Conservation (phyloP, 2,888 invertebrate genomes). For the Euclidia mi region DNA sequence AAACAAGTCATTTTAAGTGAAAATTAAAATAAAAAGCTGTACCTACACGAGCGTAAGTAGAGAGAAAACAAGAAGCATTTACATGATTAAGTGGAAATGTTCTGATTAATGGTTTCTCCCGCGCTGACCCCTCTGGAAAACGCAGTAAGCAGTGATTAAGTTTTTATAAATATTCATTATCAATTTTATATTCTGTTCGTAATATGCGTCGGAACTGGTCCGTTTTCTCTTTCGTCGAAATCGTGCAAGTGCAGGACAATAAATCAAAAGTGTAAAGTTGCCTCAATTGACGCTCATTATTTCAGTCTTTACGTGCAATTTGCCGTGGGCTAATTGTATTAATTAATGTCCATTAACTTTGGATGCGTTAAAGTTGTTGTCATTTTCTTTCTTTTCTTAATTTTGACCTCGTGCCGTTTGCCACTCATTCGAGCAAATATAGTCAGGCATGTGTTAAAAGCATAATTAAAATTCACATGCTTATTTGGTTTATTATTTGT, state of each 20-base stretch:
- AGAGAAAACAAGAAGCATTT: conserved; percentile 70
- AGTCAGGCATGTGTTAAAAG: conserved; percentile 38
- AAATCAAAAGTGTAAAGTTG: conserved; percentile 90
- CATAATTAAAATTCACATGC: conserved; percentile 16
- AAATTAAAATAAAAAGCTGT: conserved; percentile 63
- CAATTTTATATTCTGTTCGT: conserved; percentile 85
- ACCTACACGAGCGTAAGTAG: conserved; percentile 61
- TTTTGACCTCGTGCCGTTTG: conserved; percentile 65
- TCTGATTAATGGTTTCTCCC: conserved; percentile 84
- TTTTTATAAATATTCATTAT: conserved; percentile 89
- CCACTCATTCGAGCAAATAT: conserved; percentile 49
- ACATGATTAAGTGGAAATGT: conserved; percentile 84
- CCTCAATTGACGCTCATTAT: conserved; percentile 89
- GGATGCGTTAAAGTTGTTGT: conserved; percentile 80
- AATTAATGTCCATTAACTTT: conserved; percentile 87
- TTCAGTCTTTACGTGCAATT: conserved; percentile 87
- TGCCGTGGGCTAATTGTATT: conserved; percentile 89
- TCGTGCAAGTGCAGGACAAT: conserved; percentile 87
- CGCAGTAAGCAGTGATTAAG: conserved; percentile 80
- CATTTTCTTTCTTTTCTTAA: conserved; percentile 71
- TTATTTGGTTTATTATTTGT: conserved; percentile 21
- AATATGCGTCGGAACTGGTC: conserved; percentile 86
- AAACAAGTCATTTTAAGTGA: conserved; percentile 61
- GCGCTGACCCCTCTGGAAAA: conserved; percentile 78
- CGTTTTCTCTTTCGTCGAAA: conserved; percentile 89